Evolutionary conservation across 2,888 invertebrate species (phyloP).

Genomic region (Lymantria monacha): DNA sequence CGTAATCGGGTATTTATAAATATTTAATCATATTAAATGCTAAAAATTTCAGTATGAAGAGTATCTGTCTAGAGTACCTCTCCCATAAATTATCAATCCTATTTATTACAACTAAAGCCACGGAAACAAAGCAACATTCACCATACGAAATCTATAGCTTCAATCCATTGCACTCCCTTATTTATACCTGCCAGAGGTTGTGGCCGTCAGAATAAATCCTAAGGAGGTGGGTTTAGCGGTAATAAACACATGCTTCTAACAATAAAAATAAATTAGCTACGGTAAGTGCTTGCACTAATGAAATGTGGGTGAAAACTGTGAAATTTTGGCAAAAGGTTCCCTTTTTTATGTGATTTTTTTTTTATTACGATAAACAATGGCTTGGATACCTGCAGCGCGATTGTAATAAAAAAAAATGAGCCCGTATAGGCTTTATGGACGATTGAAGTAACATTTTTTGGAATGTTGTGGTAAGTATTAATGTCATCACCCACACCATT

Average conservation of each 20-base stretch:
- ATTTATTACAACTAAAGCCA: not conserved
- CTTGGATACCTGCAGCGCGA: too few species aligned
- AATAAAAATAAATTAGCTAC: slow-evolving; percentile 37
- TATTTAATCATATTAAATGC: too few species aligned
- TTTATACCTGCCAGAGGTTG: slow-evolving; percentile 24
- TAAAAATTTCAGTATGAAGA: too few species aligned
- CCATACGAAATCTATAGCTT: slow-evolving; percentile 5
- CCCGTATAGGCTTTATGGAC: too few species aligned
- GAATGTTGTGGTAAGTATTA: too few species aligned
- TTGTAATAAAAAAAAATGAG: too few species aligned
- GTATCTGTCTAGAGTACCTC: too few species aligned
- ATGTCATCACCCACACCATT: too few species aligned
- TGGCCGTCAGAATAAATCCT: slow-evolving; percentile 24
- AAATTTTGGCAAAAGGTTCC: slow-evolving; percentile 1
- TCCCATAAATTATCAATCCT: not conserved
- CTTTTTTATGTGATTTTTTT: not conserved
- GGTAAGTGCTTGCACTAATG: slow-evolving; percentile 33
- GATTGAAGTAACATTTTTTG: too few species aligned
- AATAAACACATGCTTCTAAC: slow-evolving; percentile 25
- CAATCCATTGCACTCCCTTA: slow-evolving; percentile 11
- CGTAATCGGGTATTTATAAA: too few species aligned
- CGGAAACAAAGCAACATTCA: not conserved
- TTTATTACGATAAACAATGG: not conserved
- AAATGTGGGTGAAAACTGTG: slow-evolving; percentile 28
- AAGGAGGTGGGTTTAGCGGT: slow-evolving; percentile 26